Evolutionary conservation across 2,113 vertebrate species (phyloP).

Genomic region (Formicarius rufipectus): DNA sequence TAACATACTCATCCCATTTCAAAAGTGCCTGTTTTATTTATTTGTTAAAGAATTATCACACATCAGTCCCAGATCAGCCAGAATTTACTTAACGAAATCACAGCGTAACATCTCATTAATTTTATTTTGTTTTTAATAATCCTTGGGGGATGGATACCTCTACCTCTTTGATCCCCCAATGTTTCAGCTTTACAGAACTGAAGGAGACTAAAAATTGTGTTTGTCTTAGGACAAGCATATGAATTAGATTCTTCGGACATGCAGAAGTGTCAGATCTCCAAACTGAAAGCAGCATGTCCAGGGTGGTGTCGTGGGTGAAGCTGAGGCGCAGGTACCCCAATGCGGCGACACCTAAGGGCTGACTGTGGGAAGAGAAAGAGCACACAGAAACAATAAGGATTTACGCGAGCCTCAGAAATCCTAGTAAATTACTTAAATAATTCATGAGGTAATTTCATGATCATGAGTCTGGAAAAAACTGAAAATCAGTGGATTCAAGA

Average conservation of each 20-base stretch:
- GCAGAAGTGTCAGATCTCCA: background rate
- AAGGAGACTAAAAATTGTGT: background rate
- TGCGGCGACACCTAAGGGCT: background rate
- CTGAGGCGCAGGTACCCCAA: background rate
- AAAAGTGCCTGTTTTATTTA: background rate
- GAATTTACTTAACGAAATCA: background rate
- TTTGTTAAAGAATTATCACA: background rate
- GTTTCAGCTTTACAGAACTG: background rate
- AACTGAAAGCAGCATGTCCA: background rate
- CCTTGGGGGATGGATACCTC: background rate
- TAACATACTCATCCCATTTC: background rate
- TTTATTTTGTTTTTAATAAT: background rate
- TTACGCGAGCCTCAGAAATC: background rate
- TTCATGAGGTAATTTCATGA: background rate
- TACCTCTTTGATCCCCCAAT: background rate
- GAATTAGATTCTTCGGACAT: background rate
- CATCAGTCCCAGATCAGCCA: background rate
- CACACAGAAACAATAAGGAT: background rate
- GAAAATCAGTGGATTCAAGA: background rate
- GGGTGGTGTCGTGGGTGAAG: background rate
- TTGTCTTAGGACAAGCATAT: background rate
- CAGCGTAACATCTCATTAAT: background rate
- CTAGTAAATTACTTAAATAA: background rate
- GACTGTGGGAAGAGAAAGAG: background rate
- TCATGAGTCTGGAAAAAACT: fast-evolving